Base-by-base conservation (phyloP, 2,888 invertebrate genomes). In the Venusia cambrica region DNA sequence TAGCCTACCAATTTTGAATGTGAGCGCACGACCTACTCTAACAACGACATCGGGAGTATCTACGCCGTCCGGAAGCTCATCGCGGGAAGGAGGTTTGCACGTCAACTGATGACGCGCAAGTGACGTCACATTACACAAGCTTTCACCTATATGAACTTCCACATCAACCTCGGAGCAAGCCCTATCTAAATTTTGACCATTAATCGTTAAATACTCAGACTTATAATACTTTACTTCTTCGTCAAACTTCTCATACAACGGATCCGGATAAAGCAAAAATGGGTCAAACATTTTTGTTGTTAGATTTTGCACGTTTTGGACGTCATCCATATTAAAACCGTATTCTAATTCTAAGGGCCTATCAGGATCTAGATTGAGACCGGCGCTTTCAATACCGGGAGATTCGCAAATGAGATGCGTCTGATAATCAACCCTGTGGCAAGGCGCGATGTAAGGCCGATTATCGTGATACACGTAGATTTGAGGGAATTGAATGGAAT, bases 241-340 rank as follows among this genome's bases (percentile, higher is more conserved):
- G 57, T 95, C 95, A 72, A 98, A 98, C 37, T 91, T 90, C 30
- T 94, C 92, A 75, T 97, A 97, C 40, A 93, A 88, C 0, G 98
- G 98, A 88, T 98, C 96, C 2, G 97, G 97, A 76, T 94, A 98
- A 17, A 98, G 89, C 28, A 94, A 89, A 70, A 98, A 97, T 18
- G 92, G 90, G 45, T 92, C 92, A 7, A 92, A 90, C 25, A 89
- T 90, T 47, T 87, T 87, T 9, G 84, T 88, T 2, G 94, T 92
- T 25, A 94, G 83, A 81, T 95, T 94, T 73, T 92, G 92, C 5
- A 94, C 94, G 35, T 92, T 92, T 37, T 92, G 90, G 2, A 98
- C 97, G 65, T 97, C 96, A 73, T 99, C 99, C 95, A 99, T 96
- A 55, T 95, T 89, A 73, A 99, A 99, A 13, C 98, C 98, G 73